Base-by-base conservation (phyloP, 2,113 vertebrate species). In the Austrofundulus limnaeus region DNA sequence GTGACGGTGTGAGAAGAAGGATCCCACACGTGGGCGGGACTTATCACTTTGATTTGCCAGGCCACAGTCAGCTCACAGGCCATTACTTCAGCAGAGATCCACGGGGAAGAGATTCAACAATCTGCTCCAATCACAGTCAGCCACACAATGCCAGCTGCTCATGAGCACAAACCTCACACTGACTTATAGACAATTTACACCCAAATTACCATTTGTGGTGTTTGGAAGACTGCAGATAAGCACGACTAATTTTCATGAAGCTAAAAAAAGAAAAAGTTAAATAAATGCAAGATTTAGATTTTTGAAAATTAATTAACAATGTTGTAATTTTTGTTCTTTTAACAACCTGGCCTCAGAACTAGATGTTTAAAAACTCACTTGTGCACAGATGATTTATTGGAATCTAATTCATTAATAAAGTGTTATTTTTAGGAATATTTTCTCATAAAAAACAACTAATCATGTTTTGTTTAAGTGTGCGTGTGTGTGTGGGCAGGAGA, bases 21-120 rank as follows among this genome's bases (percentile, higher is more conserved):
- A 74, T 66, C 31, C 61, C 70, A 57, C 62, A 58, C 50, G 42
- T 56, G 64, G 83, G 72, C 60, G 17, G 49, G 52, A 48, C 70
- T 85, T 80, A 82, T 85, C 82, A 75, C 77, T 83, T 81, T 62
- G 58, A 84, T 87, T 74, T 76, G 68, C 46, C 71, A 55, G 66
- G 25, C 47, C 7, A 14, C 52, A 69, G 68, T 83, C 59, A 70
- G 77, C 53, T 38, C 47, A 37, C 24, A 51, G 69, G 50, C 58
- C n/a, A 57, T 43, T 21, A 31, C 51, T 68, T 66, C 56, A 58
- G 67, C 50, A 43, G 25, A 43, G 61, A 74, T 81, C 68, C 72
- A 80, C 58, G 10, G 69, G 70, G 76, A 81, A 70, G 55, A 63
- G 46, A 61, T 20, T 62, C 66, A 21, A 48, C 42, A 72, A 66